Base-by-base conservation (phyloP, 2,113 vertebrate genomes). In the Prinia subflava region DNA sequence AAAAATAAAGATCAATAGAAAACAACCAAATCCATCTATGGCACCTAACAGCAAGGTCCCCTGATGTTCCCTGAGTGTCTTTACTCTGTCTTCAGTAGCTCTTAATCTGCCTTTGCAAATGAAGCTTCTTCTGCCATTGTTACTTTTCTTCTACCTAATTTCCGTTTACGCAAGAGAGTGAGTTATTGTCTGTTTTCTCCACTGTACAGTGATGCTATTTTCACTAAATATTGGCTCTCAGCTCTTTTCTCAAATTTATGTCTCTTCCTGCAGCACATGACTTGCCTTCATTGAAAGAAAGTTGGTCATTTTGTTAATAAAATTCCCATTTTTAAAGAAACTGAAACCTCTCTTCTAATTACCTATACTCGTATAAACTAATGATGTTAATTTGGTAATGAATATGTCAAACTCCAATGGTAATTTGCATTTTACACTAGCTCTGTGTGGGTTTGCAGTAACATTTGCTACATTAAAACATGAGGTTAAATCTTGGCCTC, bases 401-500 rank as follows among this genome's bases (percentile, higher is more conserved):
- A 92, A 84, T 70, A 76, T 83, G 75, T 83, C 77, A 89, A 83
- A 82, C 77, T 92, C 81, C 77, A 83, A 22, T 62, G 67, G 69
- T 55, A 94, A 89, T 84, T 92, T 82, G 46, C n/a, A 9, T 69
- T 95, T 94, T 76, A 82, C 4, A 31, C 57, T 79, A 81, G 20
- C 74, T 92, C 83, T 89, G 78, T 73, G 89, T 89, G 78, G 69
- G 65, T 77, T 94, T 89, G 84, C 65, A 89, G 50, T 91, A 89
- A 85, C 84, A 94, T 84, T 87, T 89, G 87, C 74, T 87, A 79
- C 57, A 76, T 78, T 87, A 82, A 91, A 95, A 57, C 84, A 85
- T 15, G 78, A 95, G 70, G 74, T 94, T 83, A 95, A 91, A 95
- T 71, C 91, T 77, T 89, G 73, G 77, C 77, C 77, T 89, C 83